phyloP scores from a whole-genome alignment of 1,140 invertebrate genomes.

The Drosophila murphyi region DNA sequence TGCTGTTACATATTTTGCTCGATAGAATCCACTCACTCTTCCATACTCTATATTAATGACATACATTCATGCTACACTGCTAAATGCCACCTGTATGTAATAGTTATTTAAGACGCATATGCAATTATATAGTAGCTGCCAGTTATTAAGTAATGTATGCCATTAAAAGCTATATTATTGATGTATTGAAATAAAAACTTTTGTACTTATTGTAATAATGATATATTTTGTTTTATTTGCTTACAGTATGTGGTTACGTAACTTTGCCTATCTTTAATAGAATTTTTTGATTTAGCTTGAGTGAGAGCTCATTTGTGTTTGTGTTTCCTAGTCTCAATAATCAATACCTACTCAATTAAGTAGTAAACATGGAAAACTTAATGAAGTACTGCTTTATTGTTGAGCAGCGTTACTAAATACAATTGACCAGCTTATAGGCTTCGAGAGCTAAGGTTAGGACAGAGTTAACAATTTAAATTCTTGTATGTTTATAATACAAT shows the following conservation, averaged over 20 bases:
- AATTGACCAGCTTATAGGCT: no score
- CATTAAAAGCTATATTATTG: no score
- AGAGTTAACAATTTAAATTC: no score
- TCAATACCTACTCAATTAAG: not conserved
- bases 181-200: no score
- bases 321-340: not conserved
- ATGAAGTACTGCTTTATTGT: not conserved
- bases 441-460: no score
- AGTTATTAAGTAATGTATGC: not conserved
- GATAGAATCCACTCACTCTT: not conserved
- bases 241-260: no score
- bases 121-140: slow-evolving; percentile 2
- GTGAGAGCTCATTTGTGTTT: not conserved
- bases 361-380: not conserved
- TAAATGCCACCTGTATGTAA: not conserved
- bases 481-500: no score
- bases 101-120: not conserved
- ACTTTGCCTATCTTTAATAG: not conserved
- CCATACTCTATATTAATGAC: not conserved
- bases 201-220: no score
- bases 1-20: not conserved
- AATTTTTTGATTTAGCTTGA: not conserved
- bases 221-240: no score
- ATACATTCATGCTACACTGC: not conserved
- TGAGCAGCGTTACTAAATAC: no score